A percentile compares a stretch with the other conserved stretches of the same genome.
Evolutionary conservation across 2,797 vertebrate species (phyloP).

Genomic region (Todus mexicanus): DNA sequence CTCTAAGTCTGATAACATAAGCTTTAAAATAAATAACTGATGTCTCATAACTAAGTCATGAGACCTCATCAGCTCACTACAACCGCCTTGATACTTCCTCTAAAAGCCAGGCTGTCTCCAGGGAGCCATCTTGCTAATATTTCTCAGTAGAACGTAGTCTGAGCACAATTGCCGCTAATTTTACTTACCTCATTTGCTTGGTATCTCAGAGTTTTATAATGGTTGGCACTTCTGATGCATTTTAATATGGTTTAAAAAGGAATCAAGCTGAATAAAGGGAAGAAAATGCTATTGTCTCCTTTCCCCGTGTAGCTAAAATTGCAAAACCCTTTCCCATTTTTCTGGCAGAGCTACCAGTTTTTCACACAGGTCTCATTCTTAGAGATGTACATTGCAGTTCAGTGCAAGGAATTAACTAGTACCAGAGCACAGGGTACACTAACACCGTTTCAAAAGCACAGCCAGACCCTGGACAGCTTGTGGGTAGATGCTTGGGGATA

Average conservation of each 20-base stretch:
- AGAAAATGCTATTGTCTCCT: not conserved
- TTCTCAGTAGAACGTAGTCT: slow-evolving; percentile 11
- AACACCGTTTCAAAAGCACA: not conserved
- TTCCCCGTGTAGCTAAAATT: not conserved
- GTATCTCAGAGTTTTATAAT: slow-evolving; percentile 35
- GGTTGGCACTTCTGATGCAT: slow-evolving; percentile 37
- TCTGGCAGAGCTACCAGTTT: not conserved
- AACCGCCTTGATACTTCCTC: not conserved
- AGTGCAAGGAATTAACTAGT: not conserved
- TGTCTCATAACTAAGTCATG: slow-evolving; percentile 44
- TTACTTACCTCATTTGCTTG: slow-evolving; percentile 57
- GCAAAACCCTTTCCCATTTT: not conserved
- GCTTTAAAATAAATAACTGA: slow-evolving; percentile 29
- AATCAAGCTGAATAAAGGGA: slow-evolving; percentile 31
- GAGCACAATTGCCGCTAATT: slow-evolving; percentile 44
- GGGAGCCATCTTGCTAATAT: slow-evolving; percentile 38
- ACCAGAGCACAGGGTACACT: not conserved
- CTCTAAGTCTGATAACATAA: not conserved
- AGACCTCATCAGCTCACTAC: slow-evolving; percentile 9
- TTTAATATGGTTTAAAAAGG: slow-evolving; percentile 38
- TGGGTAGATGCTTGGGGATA: not conserved
- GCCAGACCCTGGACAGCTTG: not conserved
- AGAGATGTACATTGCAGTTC: not conserved
- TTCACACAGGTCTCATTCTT: not conserved
- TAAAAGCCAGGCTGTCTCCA: slow-evolving; percentile 12